Evolutionary conservation across 2,113 vertebrate genomes (phyloP).

Genomic region (Neodon shergylaensis): DNA sequence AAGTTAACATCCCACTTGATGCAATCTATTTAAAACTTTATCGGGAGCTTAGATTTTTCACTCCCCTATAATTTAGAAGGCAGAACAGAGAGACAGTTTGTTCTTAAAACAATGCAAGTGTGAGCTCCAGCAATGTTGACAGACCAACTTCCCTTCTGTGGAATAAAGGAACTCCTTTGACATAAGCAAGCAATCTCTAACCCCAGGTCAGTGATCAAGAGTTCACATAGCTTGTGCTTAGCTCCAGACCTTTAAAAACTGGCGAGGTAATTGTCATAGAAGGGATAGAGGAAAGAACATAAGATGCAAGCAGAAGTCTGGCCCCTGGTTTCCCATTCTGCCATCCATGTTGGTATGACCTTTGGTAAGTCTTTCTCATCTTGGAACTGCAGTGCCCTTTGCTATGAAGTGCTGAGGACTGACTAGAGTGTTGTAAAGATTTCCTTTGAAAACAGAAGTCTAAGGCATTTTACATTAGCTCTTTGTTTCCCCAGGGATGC

Average conservation of each 20-base stretch:
- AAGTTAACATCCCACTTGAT: slow-evolving; percentile 61
- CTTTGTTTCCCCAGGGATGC: slow-evolving; percentile 48
- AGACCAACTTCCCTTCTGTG: slow-evolving; percentile 51
- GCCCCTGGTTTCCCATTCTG: background rate
- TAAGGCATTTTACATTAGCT: slow-evolving; percentile 58
- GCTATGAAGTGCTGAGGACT: background rate
- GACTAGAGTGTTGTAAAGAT: slow-evolving; percentile 51
- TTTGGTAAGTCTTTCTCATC: background rate
- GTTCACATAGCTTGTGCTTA: background rate
- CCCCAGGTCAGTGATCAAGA: slow-evolving; percentile 6
- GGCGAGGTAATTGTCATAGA: background rate
- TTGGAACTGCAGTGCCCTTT: background rate
- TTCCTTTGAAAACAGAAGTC: slow-evolving; percentile 45
- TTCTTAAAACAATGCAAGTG: slow-evolving; percentile 74
- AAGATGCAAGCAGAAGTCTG: background rate
- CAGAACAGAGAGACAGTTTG: slow-evolving; percentile 81
- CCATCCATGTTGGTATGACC: background rate
- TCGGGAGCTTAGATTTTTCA: slow-evolving; percentile 67
- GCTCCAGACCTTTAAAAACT: background rate
- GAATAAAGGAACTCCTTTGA: slow-evolving; percentile 73
- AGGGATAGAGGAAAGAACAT: background rate
- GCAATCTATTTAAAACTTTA: slow-evolving; percentile 76
- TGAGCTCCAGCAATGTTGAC: slow-evolving; percentile 71
- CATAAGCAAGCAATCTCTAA: slow-evolving; percentile 21
- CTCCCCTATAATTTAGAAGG: slow-evolving; percentile 82